Evolutionary conservation across 2,888 invertebrate genomes (phyloP).

Genomic region (Andrena trimmerana): DNA sequence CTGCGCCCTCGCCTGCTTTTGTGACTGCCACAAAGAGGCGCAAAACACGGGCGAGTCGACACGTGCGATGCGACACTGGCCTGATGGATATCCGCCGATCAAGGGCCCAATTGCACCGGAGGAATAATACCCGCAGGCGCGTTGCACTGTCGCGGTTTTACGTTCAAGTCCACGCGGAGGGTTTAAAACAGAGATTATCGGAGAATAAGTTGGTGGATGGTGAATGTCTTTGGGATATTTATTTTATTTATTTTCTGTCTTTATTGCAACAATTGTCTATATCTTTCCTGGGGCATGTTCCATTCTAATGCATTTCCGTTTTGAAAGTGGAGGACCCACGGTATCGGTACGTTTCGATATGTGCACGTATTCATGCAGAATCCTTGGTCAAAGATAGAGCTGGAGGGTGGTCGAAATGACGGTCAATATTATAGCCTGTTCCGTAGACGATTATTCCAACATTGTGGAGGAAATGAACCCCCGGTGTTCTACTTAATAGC

Average conservation of each 20-base stretch:
- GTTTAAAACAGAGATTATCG: neutral
- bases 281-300: neutral
- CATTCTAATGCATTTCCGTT: constrained; percentile 3
- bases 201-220: too few species aligned
- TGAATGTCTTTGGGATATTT: too few species aligned
- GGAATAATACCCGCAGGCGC: neutral
- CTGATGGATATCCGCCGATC: constrained; percentile 13
- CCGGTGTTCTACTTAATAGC: constrained; percentile 57
- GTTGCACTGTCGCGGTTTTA: neutral
- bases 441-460: constrained; percentile 47
- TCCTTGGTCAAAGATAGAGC: neutral
- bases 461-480: constrained; percentile 59
- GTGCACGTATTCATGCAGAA: constrained; percentile 9
- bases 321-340: neutral
- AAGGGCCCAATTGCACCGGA: neutral
- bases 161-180: neutral
- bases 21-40: constrained; percentile 33
- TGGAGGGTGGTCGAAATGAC: neutral
- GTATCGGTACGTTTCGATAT: neutral
- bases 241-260: too few species aligned
- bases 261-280: too few species aligned
- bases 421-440: constrained; percentile 42
- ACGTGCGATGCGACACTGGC: constrained; percentile 10
- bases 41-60: neutral
- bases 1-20: constrained; percentile 31